Evolutionary conservation across 1,140 invertebrate species (phyloP), one percentile per base, ranked within the genome.

Genomic region (Drosophila pandora): DNA sequence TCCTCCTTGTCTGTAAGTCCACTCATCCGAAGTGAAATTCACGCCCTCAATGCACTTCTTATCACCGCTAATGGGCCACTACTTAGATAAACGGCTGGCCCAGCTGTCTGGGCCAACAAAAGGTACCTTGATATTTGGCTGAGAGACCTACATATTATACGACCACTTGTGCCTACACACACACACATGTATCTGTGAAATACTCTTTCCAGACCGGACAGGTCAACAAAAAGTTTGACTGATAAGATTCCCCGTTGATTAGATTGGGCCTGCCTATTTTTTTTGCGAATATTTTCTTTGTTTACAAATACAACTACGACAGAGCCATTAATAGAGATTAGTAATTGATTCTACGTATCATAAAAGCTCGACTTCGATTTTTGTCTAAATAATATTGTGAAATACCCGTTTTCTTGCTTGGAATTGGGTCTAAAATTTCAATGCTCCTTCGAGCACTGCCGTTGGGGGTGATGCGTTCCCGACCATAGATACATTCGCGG

Each of bases 211-310:
- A 65, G 48, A 54, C 70, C 41, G 48, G 41, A 30, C 70, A 54
- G 71, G 70, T 75, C 71, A 75, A 65, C 71, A 75, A 65, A 71
- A 75, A 52, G 60, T 75, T 75, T 75, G 71, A 75, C 71, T 75
- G 71, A 75, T 75, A 75, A 75, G 71, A 75, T 75, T 73, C 49
- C 53, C 39, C 9, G 10, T 7, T 50, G 71, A 75, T 75, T 75
- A 75, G 71, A 75, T 65, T 75, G 48, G 52, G 65, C 43, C 57
- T 75, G 41, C 13, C 41, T 43, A 43, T 21, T 58, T 57, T 57
- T 73, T 75, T 50, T 49, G 45, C 54, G 71, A 75, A 75, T 75
- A 75, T 75, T 75, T 72, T 75, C 71, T 75, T 75, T 75, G 71
- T 75, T 74, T 62, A 72, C 67, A 49, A 71, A 73, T 63, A 52